A percentile compares a stretch with the other conserved stretches of the same genome.
These are phyloP conservation scores for Nycticryphes semicollaris DNA, from an alignment of 2,113 vertebrate genomes.

Conservation along the genomic window DNA sequence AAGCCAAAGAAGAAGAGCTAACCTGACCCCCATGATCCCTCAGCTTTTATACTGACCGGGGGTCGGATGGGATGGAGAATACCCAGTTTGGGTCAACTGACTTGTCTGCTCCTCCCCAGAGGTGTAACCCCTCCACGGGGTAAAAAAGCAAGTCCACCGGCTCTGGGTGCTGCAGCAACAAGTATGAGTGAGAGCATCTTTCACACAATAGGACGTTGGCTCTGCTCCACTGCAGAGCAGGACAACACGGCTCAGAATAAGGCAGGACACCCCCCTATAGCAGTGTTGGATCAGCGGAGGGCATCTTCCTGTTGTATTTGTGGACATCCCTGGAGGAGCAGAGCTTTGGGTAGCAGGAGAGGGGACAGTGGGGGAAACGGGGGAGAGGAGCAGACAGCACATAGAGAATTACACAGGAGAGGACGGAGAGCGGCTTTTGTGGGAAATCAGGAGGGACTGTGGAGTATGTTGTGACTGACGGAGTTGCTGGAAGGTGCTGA, in stretches of 20 bases:
- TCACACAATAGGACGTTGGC: no score
- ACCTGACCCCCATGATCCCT: no score
- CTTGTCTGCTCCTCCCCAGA: no score
- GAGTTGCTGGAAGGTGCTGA: neutral
- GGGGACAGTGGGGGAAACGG: neutral
- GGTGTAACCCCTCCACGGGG: no score
- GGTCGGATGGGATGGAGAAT: no score
- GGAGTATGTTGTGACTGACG: neutral
- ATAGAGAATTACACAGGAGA: neutral
- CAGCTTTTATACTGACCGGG: no score
- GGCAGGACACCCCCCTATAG: neutral
- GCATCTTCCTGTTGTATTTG: fast-evolving
- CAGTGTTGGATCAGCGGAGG: neutral
- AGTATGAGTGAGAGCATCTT: no score
- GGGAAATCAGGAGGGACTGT: neutral
- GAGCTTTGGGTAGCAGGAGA: neutral
- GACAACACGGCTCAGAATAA: neutral
- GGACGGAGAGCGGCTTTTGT: neutral
- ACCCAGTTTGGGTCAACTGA: no score
- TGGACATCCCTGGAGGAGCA: neutral
- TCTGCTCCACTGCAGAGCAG: no score
- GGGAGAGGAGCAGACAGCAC: neutral
- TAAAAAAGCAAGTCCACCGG: no score
- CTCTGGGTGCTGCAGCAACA: no score
- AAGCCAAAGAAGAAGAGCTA: no score